Evolutionary conservation across 1,140 invertebrate species (phyloP).

Genomic region (Fopius arisanus): DNA sequence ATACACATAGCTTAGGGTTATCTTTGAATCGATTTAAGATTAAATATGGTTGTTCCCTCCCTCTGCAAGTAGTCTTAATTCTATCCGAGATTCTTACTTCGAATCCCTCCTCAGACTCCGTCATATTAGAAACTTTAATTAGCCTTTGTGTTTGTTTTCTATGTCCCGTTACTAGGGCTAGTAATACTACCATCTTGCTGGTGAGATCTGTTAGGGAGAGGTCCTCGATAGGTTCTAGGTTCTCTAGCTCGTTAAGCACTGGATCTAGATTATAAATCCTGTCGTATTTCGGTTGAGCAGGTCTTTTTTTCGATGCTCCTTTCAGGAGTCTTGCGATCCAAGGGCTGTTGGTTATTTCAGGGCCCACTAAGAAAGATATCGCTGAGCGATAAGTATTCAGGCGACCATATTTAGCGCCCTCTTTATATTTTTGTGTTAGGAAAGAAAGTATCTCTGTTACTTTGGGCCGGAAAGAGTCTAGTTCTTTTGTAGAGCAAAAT

Average conservation of each 20-base stretch:
- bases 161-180: slow-evolving; percentile 24
- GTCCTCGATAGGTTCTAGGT: background rate
- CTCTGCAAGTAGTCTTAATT: slow-evolving; percentile 23
- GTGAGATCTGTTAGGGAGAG: slow-evolving; percentile 6
- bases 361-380: slow-evolving; percentile 12
- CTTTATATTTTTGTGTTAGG: slow-evolving; percentile 16
- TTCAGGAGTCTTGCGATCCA: slow-evolving; percentile 6
- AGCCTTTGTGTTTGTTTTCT: slow-evolving; percentile 19
- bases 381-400: slow-evolving; percentile 15
- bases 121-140: slow-evolving; percentile 23
- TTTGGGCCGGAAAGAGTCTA: background rate
- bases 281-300: slow-evolving; percentile 18
- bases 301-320: slow-evolving; percentile 14
- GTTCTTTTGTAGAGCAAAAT: background rate
- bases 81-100: slow-evolving; percentile 24
- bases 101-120: background rate
- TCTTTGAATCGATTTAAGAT: slow-evolving; percentile 4
- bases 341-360: slow-evolving; percentile 6
- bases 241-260: slow-evolving; percentile 16
- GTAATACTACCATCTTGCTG: slow-evolving; percentile 23
- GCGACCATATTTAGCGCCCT: slow-evolving; percentile 4
- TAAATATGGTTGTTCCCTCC: slow-evolving; percentile 1
- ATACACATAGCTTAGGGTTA: slow-evolving; percentile 13
- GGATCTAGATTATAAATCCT: slow-evolving; percentile 18
- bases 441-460: background rate